A percentile compares a stretch with the other conserved stretches of the same genome.
phyloP scores from a whole-genome alignment of 1,140 invertebrate species.

The Drosophila lowei region DNA sequence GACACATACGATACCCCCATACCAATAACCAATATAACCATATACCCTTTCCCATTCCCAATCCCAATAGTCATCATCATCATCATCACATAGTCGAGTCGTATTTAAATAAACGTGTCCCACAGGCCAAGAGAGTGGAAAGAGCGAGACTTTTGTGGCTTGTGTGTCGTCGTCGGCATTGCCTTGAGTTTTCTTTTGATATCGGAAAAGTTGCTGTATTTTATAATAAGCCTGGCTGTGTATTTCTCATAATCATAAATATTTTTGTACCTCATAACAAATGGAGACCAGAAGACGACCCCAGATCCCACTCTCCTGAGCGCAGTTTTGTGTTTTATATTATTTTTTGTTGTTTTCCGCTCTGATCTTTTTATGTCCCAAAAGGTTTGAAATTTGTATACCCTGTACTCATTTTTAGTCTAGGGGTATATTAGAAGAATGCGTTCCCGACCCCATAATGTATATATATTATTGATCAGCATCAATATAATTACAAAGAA shows the following conservation, averaged over 20 bases:
- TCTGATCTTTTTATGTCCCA: conserved; percentile 43
- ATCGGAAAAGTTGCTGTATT: conserved; percentile 79
- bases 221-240: conserved; percentile 75
- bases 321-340: not conserved
- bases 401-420: no score
- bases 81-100: conserved; percentile 18
- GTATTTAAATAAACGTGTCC: conserved; percentile 67
- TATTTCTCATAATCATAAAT: conserved; percentile 81
- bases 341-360: conserved; percentile 25
- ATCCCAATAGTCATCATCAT: conserved; percentile 27
- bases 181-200: conserved; percentile 72
- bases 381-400: conserved; percentile 45
- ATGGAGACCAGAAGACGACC: conserved; percentile 24
- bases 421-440: no score
- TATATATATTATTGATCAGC: no score
- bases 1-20: conserved; percentile 28
- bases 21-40: conserved; percentile 5
- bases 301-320: conserved; percentile 6
- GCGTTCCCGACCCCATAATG: no score
- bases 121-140: not conserved
- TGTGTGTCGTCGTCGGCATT: conserved; percentile 48
- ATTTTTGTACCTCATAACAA: conserved; percentile 63
- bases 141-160: no score
- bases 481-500: no score
- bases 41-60: not conserved